These are phyloP conservation scores for Gambusia affinis DNA, from an alignment of 2,113 vertebrate genomes.

Conservation along the genomic window DNA sequence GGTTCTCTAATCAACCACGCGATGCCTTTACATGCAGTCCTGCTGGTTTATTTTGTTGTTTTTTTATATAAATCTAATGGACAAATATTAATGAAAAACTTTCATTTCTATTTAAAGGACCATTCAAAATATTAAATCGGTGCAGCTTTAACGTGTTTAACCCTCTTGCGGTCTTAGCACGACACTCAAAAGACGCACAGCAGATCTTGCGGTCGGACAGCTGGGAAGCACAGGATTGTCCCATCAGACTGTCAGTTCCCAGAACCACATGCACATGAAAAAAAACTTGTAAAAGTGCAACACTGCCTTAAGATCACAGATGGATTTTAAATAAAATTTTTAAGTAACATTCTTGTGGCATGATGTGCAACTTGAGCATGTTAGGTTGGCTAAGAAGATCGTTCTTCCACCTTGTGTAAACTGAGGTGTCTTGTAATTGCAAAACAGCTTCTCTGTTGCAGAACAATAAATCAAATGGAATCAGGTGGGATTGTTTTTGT, in stretches of 20 bases:
- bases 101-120: not conserved
- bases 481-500: not conserved
- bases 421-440: not conserved
- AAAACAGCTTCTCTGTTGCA: not conserved
- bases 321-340: too few species aligned
- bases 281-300: too few species aligned
- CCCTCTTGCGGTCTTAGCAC: too few species aligned
- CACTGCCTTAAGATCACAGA: too few species aligned
- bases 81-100: not conserved
- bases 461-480: not conserved
- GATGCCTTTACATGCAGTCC: constrained; percentile 13
- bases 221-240: too few species aligned
- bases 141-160: too few species aligned
- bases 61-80: not conserved
- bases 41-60: not conserved
- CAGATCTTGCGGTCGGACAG: too few species aligned
- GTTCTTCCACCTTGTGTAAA: not conserved
- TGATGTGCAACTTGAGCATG: not conserved
- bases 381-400: not conserved
- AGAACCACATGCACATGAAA: too few species aligned
- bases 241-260: too few species aligned
- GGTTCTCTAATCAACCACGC: constrained; percentile 9
- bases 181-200: too few species aligned
- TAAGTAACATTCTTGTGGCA: not conserved
- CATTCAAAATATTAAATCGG: not conserved